Base-by-base conservation (phyloP, 1,140 invertebrate genomes). In the Oreohelix idahoensis region DNA sequence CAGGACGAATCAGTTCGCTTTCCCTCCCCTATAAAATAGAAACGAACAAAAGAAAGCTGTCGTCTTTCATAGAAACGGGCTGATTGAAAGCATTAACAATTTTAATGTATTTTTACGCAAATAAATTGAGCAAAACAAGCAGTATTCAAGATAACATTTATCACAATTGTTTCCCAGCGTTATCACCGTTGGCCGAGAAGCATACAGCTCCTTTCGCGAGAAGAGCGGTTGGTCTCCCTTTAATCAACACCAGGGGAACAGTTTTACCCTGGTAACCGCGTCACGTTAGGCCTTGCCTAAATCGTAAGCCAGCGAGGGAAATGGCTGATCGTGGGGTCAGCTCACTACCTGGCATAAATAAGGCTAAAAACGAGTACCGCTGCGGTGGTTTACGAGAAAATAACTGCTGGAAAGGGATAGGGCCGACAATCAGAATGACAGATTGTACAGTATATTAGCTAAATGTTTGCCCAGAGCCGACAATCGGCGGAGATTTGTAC, bases 361-460 rank as follows among this genome's bases (percentile, higher is more conserved):
- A 66, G 63, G 29, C 63, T 66, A 66, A 32, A 58, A 29, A 66
- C 29, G 63, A 66, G 17, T 66, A 66, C n/a, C 1, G 17, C 63
- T 32, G n/a, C 29, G n/a, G 29, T 66, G 63, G n/a, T 66, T 66
- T 66, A 66, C 63, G 63, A n/a, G 63, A 35, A 32, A 66, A 66
- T 66, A 66, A 66, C 63, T 32, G 17, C 63, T 66, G 29, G n/a
- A 66, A 66, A 32, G 63, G 29, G 29, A 66, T 35, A 2, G n/a
- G 29, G 17, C 63, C 63, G 29, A 29, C 63, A 66, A 66, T 66
- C 63, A 35, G 5, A n/a, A 29, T 66, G 63, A 66, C 63, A 66
- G 63, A 66, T 66, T 66, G 63, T 32, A 66, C 63, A 66, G n/a
- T 66, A 66, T 66, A 66, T 66, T 66, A 66, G 63, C 63, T 66